Conservation (phyloP, 2,888 invertebrate genomes). For the Strigamia maritima region DNA sequence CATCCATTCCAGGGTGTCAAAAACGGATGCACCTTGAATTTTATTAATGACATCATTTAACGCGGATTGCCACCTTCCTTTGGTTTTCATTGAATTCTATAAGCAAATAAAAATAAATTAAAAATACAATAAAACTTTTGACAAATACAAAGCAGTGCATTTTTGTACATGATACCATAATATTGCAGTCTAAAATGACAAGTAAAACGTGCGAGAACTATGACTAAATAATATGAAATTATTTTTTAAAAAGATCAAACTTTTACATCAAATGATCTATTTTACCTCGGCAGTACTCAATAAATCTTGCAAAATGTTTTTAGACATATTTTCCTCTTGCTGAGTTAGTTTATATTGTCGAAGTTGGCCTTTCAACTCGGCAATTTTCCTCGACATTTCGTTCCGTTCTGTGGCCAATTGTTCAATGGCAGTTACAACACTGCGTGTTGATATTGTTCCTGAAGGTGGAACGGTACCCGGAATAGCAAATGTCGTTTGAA, state of each 20-base stretch:
- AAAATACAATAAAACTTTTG: background rate
- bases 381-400: slow-evolving; percentile 36
- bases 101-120: background rate
- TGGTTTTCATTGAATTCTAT: slow-evolving; percentile 8
- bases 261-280: background rate
- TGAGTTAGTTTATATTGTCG: slow-evolving; percentile 24
- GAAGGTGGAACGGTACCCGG: slow-evolving; percentile 31
- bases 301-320: slow-evolving; percentile 1
- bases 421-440: slow-evolving; percentile 35
- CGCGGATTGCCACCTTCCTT: background rate
- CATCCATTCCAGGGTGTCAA: background rate
- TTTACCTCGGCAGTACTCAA: slow-evolving; percentile 5
- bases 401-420: slow-evolving; percentile 35
- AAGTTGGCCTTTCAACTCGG: slow-evolving; percentile 35
- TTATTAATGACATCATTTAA: background rate
- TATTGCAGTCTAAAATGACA: no score
- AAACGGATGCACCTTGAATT: background rate
- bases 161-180: no score
- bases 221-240: no score
- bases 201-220: no score
- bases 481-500: slow-evolving; percentile 36
- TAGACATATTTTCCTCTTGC: slow-evolving; percentile 30
- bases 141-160: no score
- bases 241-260: background rate
- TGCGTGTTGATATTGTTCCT: slow-evolving; percentile 8